phyloP scores from a whole-genome alignment of 2,797 vertebrate genomes.

The Urocyon cinereoargenteus region DNA sequence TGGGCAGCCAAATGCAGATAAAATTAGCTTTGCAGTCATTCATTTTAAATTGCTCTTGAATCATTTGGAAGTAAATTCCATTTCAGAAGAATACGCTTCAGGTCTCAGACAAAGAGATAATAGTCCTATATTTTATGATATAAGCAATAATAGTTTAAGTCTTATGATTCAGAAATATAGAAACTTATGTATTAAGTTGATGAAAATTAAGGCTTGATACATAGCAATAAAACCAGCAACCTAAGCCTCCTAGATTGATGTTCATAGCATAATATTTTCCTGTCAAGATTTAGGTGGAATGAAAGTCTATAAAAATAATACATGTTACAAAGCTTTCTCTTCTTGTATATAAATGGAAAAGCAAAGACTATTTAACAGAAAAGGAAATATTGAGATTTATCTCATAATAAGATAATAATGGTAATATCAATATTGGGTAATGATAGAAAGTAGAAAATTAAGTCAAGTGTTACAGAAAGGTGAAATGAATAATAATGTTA shows the following conservation, averaged over 20 bases:
- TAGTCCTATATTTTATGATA: constrained; percentile 88
- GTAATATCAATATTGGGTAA: background rate
- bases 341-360: constrained; percentile 76
- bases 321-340: constrained; percentile 77
- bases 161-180: constrained; percentile 83
- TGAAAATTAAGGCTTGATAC: constrained; percentile 86
- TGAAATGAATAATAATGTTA: constrained; percentile 13
- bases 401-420: constrained; percentile 17
- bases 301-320: constrained; percentile 85
- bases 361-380: constrained; percentile 52
- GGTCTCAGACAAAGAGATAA: constrained; percentile 87
- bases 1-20: constrained; percentile 88
- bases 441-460: constrained; percentile 34
- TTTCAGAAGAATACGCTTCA: constrained; percentile 87
- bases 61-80: constrained; percentile 88
- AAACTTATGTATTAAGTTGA: constrained; percentile 85
- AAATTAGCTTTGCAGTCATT: constrained; percentile 89
- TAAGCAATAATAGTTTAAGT: constrained; percentile 87
- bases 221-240: constrained; percentile 86
- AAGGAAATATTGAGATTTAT: constrained; percentile 63
- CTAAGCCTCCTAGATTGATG: constrained; percentile 84
- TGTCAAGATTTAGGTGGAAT: constrained; percentile 83
- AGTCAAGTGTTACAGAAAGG: constrained; percentile 37
- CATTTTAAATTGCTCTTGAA: constrained; percentile 88
- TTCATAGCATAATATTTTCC: constrained; percentile 84